Conservation (phyloP, 2,113 vertebrate genomes). For the Toxostoma redivivum region DNA sequence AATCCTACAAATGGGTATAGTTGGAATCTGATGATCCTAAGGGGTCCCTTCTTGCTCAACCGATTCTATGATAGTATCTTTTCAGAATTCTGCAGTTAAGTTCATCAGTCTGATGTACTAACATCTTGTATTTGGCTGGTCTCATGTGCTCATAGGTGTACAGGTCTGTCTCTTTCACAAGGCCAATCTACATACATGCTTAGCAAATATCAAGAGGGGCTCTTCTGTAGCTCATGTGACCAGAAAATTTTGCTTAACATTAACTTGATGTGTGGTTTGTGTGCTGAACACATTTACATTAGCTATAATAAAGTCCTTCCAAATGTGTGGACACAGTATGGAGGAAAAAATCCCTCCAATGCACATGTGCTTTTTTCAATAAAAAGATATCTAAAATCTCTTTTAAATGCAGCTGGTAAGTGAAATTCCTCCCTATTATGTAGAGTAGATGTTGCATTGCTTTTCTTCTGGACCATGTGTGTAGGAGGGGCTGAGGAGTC, state of each 20-base stretch:
- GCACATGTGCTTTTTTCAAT: background rate
- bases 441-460: background rate
- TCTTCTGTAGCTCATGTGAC: background rate
- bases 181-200: background rate
- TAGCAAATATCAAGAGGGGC: background rate
- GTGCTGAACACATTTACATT: background rate
- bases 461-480: background rate
- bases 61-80: background rate
- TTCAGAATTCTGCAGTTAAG: background rate
- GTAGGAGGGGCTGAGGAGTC: background rate
- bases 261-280: background rate
- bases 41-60: background rate
- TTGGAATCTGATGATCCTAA: background rate
- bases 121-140: background rate
- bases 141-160: background rate
- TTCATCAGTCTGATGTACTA: background rate
- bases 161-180: background rate
- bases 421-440: background rate
- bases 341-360: background rate
- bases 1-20: background rate
- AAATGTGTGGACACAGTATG: background rate
- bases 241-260: background rate
- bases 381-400: background rate
- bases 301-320: background rate
- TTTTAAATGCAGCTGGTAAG: conserved; percentile 5